phyloP scores from a whole-genome alignment of 2,113 vertebrate genomes.

The Bombycilla garrulus region DNA sequence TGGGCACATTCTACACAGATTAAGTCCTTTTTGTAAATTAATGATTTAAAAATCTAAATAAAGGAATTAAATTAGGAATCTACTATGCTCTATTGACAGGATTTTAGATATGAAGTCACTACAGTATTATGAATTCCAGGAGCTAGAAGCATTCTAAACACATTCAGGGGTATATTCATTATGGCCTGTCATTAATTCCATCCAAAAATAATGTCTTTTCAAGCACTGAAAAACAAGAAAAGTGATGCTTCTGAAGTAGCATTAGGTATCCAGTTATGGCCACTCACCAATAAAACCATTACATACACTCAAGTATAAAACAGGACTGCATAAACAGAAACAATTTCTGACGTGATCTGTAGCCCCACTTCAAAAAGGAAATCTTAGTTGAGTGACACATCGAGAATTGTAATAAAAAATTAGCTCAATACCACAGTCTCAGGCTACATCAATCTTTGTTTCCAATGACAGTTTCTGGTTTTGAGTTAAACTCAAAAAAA shows the following conservation, averaged over 20 bases:
- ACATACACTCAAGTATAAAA: slow-evolving; percentile 55
- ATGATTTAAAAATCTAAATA: background rate
- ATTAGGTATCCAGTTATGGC: slow-evolving; percentile 53
- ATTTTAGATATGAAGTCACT: background rate
- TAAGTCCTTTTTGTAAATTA: background rate
- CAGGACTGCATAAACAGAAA: slow-evolving; percentile 67
- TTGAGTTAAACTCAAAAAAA: background rate
- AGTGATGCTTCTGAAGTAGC: slow-evolving; percentile 5
- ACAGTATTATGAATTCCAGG: background rate
- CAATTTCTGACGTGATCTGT: slow-evolving; percentile 68
- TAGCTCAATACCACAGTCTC: slow-evolving; percentile 55
- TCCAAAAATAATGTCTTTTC: background rate
- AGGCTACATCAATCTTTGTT: slow-evolving; percentile 72
- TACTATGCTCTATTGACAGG: background rate
- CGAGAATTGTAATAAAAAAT: slow-evolving; percentile 74
- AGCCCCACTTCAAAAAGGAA: slow-evolving; percentile 62
- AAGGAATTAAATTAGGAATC: background rate
- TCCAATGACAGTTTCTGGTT: slow-evolving; percentile 49
- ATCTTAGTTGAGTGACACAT: slow-evolving; percentile 68
- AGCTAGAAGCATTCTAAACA: background rate
- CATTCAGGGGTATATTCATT: background rate
- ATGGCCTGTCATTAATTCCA: background rate
- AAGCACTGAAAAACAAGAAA: background rate
- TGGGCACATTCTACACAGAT: background rate
- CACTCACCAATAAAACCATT: slow-evolving; percentile 55